phyloP scores from a whole-genome alignment of 2,113 vertebrate species.

The Heterotis niloticus region DNA sequence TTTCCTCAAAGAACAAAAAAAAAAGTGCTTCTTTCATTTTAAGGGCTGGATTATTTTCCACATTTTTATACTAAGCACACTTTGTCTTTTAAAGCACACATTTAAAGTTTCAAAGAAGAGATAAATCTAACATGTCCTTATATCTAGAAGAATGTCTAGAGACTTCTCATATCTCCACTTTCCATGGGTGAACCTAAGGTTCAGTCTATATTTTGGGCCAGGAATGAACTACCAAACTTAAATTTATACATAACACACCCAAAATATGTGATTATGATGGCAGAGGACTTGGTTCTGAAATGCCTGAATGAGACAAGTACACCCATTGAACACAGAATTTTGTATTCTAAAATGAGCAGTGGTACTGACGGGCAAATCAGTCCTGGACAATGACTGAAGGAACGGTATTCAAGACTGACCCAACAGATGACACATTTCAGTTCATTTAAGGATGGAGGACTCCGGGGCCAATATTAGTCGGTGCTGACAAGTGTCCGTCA shows the following conservation, averaged over 20 bases:
- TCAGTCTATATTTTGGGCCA: no score
- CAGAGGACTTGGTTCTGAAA: no score
- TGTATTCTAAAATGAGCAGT: not conserved
- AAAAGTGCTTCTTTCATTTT: not conserved
- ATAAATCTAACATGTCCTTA: conserved; percentile 5
- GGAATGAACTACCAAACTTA: no score
- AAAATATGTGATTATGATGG: no score
- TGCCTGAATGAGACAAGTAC: not conserved
- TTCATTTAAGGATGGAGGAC: not conserved
- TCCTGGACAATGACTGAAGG: not conserved
- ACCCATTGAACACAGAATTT: conserved; percentile 26
- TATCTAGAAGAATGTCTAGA: conserved; percentile 18
- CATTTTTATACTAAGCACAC: not conserved
- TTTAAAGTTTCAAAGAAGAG: conserved; percentile 29
- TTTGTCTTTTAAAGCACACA: conserved; percentile 43
- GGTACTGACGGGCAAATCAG: not conserved
- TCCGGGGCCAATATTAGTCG: conserved; percentile 25
- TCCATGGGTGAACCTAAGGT: no score
- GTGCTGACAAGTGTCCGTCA: conserved; percentile 36
- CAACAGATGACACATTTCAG: not conserved
- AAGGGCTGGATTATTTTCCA: not conserved
- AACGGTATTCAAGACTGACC: not conserved
- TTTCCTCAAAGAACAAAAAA: conserved; percentile 11
- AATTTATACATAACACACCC: no score
- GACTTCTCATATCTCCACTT: conserved; percentile 24